Conservation (phyloP, 2,113 vertebrate genomes). For the Lathamus discolor region DNA sequence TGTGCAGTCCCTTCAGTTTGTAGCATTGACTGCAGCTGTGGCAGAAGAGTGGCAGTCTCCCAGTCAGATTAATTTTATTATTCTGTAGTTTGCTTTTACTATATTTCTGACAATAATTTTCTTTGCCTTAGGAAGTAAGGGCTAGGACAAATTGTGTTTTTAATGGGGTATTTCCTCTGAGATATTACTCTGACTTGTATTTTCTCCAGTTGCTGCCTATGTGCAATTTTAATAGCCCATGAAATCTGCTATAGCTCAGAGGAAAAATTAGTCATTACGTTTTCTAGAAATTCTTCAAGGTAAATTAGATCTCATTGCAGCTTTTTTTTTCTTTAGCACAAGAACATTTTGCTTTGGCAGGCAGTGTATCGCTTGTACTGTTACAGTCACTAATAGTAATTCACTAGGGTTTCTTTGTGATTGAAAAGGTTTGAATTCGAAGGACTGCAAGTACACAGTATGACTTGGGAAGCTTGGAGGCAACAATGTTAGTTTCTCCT, state of each 20-base stretch:
- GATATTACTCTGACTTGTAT: not conserved
- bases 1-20: not conserved
- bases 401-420: not conserved
- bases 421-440: not conserved
- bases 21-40: not conserved
- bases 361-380: not conserved
- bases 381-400: not conserved
- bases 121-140: not conserved
- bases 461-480: not conserved
- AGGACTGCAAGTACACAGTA: not conserved
- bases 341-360: not conserved
- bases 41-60: not conserved
- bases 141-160: not conserved
- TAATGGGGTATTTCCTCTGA: not conserved
- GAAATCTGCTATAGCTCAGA: not conserved
- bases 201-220: not conserved
- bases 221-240: not conserved
- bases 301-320: not conserved
- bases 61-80: not conserved
- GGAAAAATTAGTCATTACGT: not conserved
- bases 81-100: not conserved
- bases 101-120: not conserved
- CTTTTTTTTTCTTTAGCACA: not conserved
- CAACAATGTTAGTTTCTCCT: not conserved
- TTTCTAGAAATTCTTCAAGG: not conserved